Base-by-base conservation (phyloP, 64 coral and sea anemone genomes). In the Actinia equina region DNA sequence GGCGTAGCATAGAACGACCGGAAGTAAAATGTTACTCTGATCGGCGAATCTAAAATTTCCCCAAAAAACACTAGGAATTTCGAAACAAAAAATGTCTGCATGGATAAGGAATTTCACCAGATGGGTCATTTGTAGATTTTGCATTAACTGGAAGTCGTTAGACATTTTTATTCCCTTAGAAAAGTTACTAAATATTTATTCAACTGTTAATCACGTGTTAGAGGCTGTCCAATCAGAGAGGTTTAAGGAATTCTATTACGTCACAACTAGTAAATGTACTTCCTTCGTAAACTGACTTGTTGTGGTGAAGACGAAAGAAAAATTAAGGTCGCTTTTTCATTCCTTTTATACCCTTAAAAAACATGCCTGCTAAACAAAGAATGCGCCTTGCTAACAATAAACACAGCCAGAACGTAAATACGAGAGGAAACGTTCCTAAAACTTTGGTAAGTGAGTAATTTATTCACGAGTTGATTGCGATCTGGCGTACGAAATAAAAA, bases 281-380 rank as follows among this genome's bases (percentile, higher is more conserved):
- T 91, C 74, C 90, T 86, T 83, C 17, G 45, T 58, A 87, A 61
- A 42, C 18, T 71, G 11, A 43, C 30, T 82, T 95, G 81, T 89
- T 89, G 88, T 62, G 26, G 85, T 51, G 3, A 17, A 17, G 49
- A 83, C 10, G 69, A 26, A 78, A 26, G 3, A 1, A 22, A 17
- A 23, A 52, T 42, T 27, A 3, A 41, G 19, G 78, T 44, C 45
- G 19, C 22, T 13, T n/a, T 65, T 90, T 43, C 44, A 12, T 63
- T 27, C 44, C 46, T 65, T 43, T 87, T 90, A 55, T 20, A 88
- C 59, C 27, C 23, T 55, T 52, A 54, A 62, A 46, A 77, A 99
- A 93, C 59, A 99, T 99, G 97, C 97, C 97, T 67, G 88, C 97
- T 62, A 99, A 99, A 88, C 97, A 99, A 77, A 88, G 97, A 95